Percentiles rank a stretch among this genome's conserved stretches.
phyloP scores from a whole-genome alignment of 1,140 invertebrate species.

The Bicyclus anynana region DNA sequence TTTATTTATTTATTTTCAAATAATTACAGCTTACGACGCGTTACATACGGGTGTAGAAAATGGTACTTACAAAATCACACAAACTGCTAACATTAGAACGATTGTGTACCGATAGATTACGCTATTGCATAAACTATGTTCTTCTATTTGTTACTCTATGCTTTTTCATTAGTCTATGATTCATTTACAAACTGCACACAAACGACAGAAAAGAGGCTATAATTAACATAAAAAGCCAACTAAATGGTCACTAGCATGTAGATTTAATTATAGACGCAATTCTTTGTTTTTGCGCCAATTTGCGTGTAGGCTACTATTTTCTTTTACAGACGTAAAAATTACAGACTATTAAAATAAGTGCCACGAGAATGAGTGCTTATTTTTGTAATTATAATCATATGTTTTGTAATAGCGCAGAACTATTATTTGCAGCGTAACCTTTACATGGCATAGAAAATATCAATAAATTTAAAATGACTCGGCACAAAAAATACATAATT shows the following conservation, averaged over 20 bases:
- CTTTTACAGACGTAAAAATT: neutral
- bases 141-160: too few relatives aligned
- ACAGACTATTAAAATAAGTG: neutral
- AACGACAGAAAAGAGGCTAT: neutral
- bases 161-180: neutral
- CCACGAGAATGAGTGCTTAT: neutral
- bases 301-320: constrained; percentile 4
- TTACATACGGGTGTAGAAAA: too few relatives aligned
- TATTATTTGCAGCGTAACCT: too few relatives aligned
- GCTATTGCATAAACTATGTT: too few relatives aligned
- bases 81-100: too few relatives aligned
- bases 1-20: too few relatives aligned
- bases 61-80: too few relatives aligned
- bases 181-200: neutral
- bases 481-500: too few relatives aligned
- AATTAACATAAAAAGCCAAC: constrained; percentile 17
- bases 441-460: too few relatives aligned
- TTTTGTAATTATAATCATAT: neutral
- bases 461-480: too few relatives aligned
- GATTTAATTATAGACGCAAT: constrained; percentile 11
- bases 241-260: constrained; percentile 5
- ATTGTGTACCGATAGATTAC: too few relatives aligned
- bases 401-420: neutral
- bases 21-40: too few relatives aligned
- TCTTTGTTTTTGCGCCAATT: constrained; percentile 17